A percentile compares a stretch with the other conserved stretches of the same genome.
Evolutionary conservation across 1,140 invertebrate genomes (phyloP).

Genomic region (Apis dorsata): DNA sequence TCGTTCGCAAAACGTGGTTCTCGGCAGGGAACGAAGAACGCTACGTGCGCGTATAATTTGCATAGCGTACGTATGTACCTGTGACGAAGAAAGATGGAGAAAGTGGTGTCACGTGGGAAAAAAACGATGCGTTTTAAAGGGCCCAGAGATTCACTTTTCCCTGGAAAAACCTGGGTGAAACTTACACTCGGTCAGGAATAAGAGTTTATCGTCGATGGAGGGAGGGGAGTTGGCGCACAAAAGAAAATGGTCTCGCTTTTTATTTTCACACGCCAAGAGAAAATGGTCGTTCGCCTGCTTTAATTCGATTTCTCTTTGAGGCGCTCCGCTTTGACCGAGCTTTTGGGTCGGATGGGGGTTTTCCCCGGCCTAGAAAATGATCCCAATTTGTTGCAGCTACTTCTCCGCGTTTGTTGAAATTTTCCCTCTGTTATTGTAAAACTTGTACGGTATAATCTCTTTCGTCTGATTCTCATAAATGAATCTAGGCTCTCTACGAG

Average conservation of each 20-base stretch:
- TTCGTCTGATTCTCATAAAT: too few relatives aligned
- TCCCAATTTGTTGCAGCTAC: too few relatives aligned
- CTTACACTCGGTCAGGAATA: background rate
- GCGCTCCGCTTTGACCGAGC: background rate
- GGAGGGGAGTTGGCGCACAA: background rate
- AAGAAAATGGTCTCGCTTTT: background rate
- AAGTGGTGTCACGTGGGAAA: background rate
- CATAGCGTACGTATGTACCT: background rate
- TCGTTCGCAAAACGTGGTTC: constrained; percentile 32
- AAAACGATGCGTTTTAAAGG: constrained; percentile 6
- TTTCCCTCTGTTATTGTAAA: too few relatives aligned
- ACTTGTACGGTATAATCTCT: too few relatives aligned
- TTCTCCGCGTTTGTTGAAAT: too few relatives aligned
- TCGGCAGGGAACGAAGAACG: background rate
- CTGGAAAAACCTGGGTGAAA: background rate
- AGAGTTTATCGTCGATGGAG: background rate
- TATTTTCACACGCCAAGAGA: background rate
- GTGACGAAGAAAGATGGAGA: background rate
- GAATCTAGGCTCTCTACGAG: too few relatives aligned
- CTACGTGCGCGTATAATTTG: constrained; percentile 16
- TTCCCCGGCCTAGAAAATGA: too few relatives aligned
- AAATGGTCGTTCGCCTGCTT: background rate
- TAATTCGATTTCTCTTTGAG: background rate
- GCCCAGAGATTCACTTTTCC: constrained; percentile 13
- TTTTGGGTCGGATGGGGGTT: background rate